Evolutionary conservation across 2,888 invertebrate species (phyloP), one percentile per base, ranked within the genome.

Genomic region (Odiellus spinosus): DNA sequence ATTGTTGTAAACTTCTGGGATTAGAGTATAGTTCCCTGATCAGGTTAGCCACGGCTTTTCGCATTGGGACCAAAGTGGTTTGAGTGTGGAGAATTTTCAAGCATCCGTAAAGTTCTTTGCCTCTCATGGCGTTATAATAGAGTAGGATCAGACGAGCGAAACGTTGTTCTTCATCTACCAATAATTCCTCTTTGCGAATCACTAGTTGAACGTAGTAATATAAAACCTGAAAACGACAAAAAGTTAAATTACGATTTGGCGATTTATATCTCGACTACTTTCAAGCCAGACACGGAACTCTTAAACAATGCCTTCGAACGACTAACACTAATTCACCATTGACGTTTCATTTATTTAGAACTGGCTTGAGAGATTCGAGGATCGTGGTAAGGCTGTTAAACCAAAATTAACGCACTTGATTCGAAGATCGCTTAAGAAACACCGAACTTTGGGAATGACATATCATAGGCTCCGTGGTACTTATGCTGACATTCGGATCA

Each of bases 171-270:
- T 76, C 73, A 61, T 78, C 77, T 54, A 64, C 59, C 6, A 69
- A 56, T 14, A 64, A 60, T 43, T 64, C 61, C 42, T 64, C 65
- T 59, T 78, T 76, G 56, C 77, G 73, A 51, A 77, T 76, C 53
- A 80, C 73, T 58, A 78, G 66, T 65, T 79, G 76, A 54, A 81
- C 76, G 61, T 77, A 81, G 63, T 78, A 77, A 60, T 77, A 78
- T 42, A 78, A 68, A 55, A 78, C 74, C 66, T 75, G 73, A 59
- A 42, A 53, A 42, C 43, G 19, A 36, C 14, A 45, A 19, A 3
- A 45, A 26, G 26, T 26, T 8, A 8, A n/a, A n/a, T n/a, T n/a
- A n/a, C n/a, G n/a, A n/a, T n/a, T n/a, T n/a, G n/a, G n/a, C n/a
- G n/a, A n/a, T n/a, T n/a, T n/a, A n/a, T n/a, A n/a, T n/a, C n/a